A percentile compares a stretch with the other conserved stretches of the same genome.
Evolutionary conservation across 2,113 vertebrate species (phyloP).

Genomic region (Catharus fuscescens): DNA sequence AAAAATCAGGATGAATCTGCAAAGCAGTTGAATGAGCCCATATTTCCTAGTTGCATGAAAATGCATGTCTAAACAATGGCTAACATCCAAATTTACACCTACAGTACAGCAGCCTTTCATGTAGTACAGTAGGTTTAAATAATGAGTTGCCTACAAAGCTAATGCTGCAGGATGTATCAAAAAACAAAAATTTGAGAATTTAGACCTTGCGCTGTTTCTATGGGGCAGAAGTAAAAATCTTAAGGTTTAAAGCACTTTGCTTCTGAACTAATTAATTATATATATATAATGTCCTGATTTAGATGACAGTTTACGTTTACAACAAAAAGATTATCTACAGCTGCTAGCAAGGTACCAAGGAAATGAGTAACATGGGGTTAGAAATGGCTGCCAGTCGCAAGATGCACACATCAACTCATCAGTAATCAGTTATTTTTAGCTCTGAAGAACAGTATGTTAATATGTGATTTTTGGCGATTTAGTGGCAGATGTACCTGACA

Average conservation of each 20-base stretch:
- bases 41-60: slow-evolving; percentile 85
- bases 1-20: slow-evolving; percentile 74
- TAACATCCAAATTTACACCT: slow-evolving; percentile 75
- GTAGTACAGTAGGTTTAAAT: slow-evolving; percentile 73
- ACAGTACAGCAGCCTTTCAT: slow-evolving; percentile 52
- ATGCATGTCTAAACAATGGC: slow-evolving; percentile 86
- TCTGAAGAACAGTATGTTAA: slow-evolving; percentile 69
- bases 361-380: slow-evolving; percentile 62
- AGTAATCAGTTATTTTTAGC: slow-evolving; percentile 63
- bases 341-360: slow-evolving; percentile 74
- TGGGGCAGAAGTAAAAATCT: slow-evolving; percentile 53
- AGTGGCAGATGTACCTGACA: slow-evolving; percentile 62
- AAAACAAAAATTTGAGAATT: slow-evolving; percentile 49
- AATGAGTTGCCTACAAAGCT: slow-evolving; percentile 64
- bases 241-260: slow-evolving; percentile 77
- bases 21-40: slow-evolving; percentile 67
- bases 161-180: slow-evolving; percentile 62
- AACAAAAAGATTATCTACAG: slow-evolving; percentile 72
- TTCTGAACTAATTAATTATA: slow-evolving; percentile 64
- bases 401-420: slow-evolving; percentile 62
- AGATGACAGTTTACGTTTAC: slow-evolving; percentile 77
- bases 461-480: slow-evolving; percentile 58
- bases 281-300: slow-evolving; percentile 71
- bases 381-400: slow-evolving; percentile 73
- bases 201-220: slow-evolving; percentile 61